Evolutionary conservation across 1,140 invertebrate species (phyloP).

Genomic region (Nasonia longicornis): DNA sequence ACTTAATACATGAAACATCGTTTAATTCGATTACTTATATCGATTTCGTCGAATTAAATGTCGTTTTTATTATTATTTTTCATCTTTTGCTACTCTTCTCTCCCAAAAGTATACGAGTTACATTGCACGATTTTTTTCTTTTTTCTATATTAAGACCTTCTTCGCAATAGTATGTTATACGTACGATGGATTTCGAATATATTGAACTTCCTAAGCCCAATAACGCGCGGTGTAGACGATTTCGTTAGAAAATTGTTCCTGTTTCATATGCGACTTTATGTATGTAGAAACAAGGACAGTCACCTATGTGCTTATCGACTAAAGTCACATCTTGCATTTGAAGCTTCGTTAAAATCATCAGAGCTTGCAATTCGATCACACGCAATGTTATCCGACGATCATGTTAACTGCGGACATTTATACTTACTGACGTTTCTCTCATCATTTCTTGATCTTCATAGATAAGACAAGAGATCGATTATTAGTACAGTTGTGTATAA

Average conservation of each 20-base stretch:
- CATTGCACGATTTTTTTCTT: slow-evolving; percentile 58
- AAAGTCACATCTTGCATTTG: background rate
- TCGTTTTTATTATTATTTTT: slow-evolving; percentile 50
- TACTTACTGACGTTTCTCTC: background rate
- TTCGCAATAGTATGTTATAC: slow-evolving; percentile 23
- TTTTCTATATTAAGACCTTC: slow-evolving; percentile 27
- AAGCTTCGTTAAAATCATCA: slow-evolving; percentile 16
- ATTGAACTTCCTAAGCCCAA: slow-evolving; percentile 16
- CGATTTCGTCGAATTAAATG: slow-evolving; percentile 60
- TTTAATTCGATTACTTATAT: slow-evolving; percentile 41
- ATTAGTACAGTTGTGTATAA: background rate
- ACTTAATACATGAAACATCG: slow-evolving; percentile 38
- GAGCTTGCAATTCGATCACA: slow-evolving; percentile 23
- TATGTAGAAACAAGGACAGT: background rate
- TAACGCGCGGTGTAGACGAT: background rate
- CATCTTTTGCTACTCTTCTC: background rate
- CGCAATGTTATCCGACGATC: background rate
- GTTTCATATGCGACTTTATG: background rate
- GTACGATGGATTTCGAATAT: background rate
- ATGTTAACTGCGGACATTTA: background rate
- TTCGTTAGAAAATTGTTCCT: slow-evolving; percentile 18
- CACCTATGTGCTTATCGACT: background rate
- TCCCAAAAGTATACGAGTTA: slow-evolving; percentile 56
- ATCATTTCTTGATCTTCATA: background rate
- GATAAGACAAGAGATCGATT: background rate